These are phyloP conservation scores for Rhimphoctona megacephalus DNA, from an alignment of 2,888 invertebrate species.

Conservation along the genomic window DNA sequence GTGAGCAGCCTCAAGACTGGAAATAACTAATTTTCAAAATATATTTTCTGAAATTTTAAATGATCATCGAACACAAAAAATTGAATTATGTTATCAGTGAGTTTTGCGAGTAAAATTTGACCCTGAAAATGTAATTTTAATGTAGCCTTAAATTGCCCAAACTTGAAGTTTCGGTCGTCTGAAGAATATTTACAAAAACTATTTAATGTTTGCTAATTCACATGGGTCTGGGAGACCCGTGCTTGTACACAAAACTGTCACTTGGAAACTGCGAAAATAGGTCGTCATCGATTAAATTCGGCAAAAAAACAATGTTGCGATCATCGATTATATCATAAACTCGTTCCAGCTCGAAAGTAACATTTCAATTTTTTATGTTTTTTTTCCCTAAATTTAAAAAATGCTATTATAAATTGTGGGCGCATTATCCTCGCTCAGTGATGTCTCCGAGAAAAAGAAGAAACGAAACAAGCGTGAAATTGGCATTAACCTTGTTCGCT, in stretches of 20 bases:
- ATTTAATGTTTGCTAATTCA: neutral
- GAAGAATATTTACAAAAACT: neutral
- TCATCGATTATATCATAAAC: neutral
- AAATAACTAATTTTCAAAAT: neutral
- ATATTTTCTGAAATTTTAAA: neutral
- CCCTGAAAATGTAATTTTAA: neutral
- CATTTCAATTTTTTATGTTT: neutral
- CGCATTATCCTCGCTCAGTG: constrained; percentile 4
- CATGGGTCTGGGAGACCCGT: neutral
- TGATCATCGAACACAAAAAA: neutral
- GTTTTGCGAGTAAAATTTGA: neutral
- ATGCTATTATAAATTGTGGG: neutral
- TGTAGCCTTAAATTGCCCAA: neutral
- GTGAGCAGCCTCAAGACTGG: neutral
- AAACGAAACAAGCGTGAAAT: constrained; percentile 41
- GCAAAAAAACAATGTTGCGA: neutral
- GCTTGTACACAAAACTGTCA: neutral
- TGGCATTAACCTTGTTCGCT: constrained; percentile 49
- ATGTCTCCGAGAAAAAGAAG: neutral
- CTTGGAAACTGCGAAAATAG: neutral
- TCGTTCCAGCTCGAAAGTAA: neutral
- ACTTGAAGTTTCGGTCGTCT: neutral
- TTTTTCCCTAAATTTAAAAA: neutral
- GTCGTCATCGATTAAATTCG: neutral
- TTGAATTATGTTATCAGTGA: neutral